Base-by-base conservation (phyloP, 2,888 invertebrate species). In the Drosophila sordidula region DNA sequence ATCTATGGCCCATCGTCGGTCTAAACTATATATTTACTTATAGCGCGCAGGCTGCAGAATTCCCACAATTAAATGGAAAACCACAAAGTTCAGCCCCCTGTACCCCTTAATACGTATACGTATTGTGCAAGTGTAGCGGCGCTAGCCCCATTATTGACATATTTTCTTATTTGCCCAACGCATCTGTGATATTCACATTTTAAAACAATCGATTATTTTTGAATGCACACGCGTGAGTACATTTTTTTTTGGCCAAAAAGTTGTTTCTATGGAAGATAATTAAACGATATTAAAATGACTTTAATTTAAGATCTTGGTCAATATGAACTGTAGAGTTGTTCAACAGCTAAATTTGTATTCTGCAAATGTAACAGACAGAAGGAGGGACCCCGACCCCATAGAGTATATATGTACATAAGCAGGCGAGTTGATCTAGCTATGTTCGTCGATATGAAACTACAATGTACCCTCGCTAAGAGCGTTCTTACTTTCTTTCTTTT, bases 1-100 rank as follows among this genome's bases (percentile, higher is more conserved):
- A 70, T 45, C 58, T 42, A 63, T 57, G 25, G 12, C 36, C 54
- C 26, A 51, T 59, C 14, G 38, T 12, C 26, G n/a, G 6, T 1
- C 9, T 34, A 46, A 38, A 49, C 49, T 62, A 56, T 70, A 45
- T 67, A 76, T 50, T 39, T 49, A 34, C 47, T 73, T 61, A 58
- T 42, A 74, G 45, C 49, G 32, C 63, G 52, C 63, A 50, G 11
- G 57, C 69, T 73, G 72, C 51, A 25, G 63, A 82, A 61, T 90
- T 90, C 90, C 79, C 90, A 90, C 89, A 89, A 90, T 90, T 90
- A 88, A 80, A 67, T 61, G 14, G 47, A 50, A 73, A 54, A 42
- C 63, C 50, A 45, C 50, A 50, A 51, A 64, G 56, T 41, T 46
- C 16, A 9, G 16, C 42, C 16, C 22, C 18, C 12, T 12, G 11